Percentiles rank a stretch among this genome's conserved stretches.
phyloP scores from a whole-genome alignment of 2,113 vertebrate genomes.

The Patagioenas fasciata region DNA sequence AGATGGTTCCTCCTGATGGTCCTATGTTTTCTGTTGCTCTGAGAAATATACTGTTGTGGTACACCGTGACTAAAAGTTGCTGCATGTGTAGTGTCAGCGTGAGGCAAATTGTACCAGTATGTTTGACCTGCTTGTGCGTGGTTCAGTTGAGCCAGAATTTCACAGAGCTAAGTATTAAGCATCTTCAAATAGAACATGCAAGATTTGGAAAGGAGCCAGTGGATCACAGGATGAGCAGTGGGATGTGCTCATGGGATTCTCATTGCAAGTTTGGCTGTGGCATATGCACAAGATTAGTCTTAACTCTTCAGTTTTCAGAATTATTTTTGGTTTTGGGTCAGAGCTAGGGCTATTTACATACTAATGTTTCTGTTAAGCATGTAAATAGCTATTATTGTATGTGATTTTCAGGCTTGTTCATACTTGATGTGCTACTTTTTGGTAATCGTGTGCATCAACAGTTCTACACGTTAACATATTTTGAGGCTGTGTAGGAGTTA shows the following conservation, averaged over 20 bases:
- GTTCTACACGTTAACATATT: conserved; percentile 59
- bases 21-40: neutral
- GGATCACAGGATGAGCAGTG: neutral
- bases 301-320: neutral
- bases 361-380: neutral
- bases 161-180: neutral
- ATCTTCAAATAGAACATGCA: neutral
- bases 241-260: neutral
- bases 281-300: neutral
- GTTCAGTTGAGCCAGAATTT: neutral
- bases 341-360: conserved; percentile 19
- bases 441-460: conserved; percentile 53
- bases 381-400: conserved; percentile 30
- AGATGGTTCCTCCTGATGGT: neutral
- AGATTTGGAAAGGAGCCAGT: neutral
- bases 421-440: conserved; percentile 45
- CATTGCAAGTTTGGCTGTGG: neutral
- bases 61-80: neutral
- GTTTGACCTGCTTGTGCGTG: neutral
- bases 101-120: neutral
- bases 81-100: neutral
- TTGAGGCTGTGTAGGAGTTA: conserved; percentile 56
- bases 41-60: neutral
- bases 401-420: conserved; percentile 47
- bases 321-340: conserved; percentile 24